Evolutionary conservation across 1,140 invertebrate genomes (phyloP), one percentile per base, ranked within the genome.

Genomic region (Araneus ventricosus): DNA sequence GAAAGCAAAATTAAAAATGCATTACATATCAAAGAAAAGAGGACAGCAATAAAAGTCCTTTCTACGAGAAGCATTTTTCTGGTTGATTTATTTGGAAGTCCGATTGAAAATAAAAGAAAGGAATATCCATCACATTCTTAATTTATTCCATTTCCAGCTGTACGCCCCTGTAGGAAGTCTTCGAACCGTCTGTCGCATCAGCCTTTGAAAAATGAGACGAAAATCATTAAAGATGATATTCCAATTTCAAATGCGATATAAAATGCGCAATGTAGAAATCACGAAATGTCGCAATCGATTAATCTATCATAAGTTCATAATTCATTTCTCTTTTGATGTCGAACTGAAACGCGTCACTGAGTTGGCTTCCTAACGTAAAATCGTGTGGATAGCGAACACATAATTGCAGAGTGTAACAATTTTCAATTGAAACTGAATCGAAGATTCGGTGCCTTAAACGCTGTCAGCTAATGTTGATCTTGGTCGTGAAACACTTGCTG

Each of bases 201-300:
- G 30, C 75, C 5, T 86, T 41, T 87, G 85, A 87, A 87, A 87
- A 87, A 87, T 87, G 85, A 87, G 52, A 87, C 52, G 22, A 87
- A 87, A 87, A 61, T 61, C 52, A 61, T 87, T 61, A 87, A 61
- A 61, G 30, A 61, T 87, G 52, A 87, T 59, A 87, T 87, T 59
- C 85, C 85, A 87, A 87, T 87, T 87, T 30, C 52, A 87, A 87
- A 87, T 22, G 52, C 34, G 52, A 7, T 52, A 86, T 86, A 57
- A 86, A 86, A 86, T 59, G 41, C 41, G 41, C 41, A 57, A 59
- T 41, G 41, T 59, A 30, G 84, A 37, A 87, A 61, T 61, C 52
- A 30, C 30, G 30, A 87, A 61, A 63, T 34, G 85, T 61, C 59
- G 75, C 34, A 24, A 8, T 41, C 17, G 85, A 37, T 87, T 37